Percentiles rank a stretch among this genome's conserved stretches.
phyloP scores from a whole-genome alignment of 1,140 invertebrate genomes.

The Pachypeltis micranthus region DNA sequence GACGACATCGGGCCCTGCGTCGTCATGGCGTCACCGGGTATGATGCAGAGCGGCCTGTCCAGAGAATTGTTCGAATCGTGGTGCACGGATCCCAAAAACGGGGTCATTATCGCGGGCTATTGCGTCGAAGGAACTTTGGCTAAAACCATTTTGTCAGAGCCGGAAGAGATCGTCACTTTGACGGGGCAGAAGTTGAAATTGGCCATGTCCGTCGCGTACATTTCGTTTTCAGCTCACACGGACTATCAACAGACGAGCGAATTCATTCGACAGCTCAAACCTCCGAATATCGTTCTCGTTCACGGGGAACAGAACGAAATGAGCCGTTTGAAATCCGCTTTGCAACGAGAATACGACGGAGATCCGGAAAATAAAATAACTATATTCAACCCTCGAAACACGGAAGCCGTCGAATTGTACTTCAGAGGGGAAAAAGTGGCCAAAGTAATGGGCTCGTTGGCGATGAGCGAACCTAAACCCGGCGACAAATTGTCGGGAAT shows the following conservation, averaged over 20 bases:
- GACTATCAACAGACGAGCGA: constrained; percentile 98
- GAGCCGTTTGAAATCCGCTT: constrained; percentile 84
- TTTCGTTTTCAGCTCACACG: constrained; percentile 98
- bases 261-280: constrained; percentile 87
- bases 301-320: constrained; percentile 99
- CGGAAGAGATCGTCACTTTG: constrained; percentile 93
- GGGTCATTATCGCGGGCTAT: constrained; percentile 95
- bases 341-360: constrained; percentile 89
- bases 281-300: constrained; percentile 91
- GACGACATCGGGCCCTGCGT: constrained; percentile 99
- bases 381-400: constrained; percentile 93
- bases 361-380: constrained; percentile 75
- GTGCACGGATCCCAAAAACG: constrained; percentile 97
- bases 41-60: constrained; percentile 98
- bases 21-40: constrained; percentile 97
- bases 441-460: constrained; percentile 78
- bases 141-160: constrained; percentile 93
- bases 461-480: constrained; percentile 66
- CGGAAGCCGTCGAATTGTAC: constrained; percentile 80
- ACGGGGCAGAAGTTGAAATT: constrained; percentile 89
- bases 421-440: constrained; percentile 57
- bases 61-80: constrained; percentile 96
- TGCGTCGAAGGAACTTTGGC: constrained; percentile 98
- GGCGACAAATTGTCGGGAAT: constrained; percentile 79
- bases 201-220: constrained; percentile 98